Evolutionary conservation across 2,888 invertebrate species (phyloP).

Genomic region (Limnephilus auricula): DNA sequence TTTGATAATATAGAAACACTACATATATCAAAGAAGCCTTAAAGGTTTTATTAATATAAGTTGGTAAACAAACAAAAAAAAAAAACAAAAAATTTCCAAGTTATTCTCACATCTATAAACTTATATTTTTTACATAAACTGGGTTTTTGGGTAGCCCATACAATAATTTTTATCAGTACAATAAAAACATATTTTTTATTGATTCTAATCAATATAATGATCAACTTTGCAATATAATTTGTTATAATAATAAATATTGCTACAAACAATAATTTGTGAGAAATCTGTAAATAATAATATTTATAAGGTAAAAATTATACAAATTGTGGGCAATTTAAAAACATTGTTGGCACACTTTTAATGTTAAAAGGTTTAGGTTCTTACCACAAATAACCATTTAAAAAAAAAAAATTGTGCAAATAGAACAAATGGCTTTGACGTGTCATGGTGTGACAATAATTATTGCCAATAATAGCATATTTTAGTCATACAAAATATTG

Average conservation of each 20-base stretch:
- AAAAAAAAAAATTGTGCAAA: not conserved
- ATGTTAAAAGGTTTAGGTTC: not conserved
- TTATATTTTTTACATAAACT: not conserved
- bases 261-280: not conserved
- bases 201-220: not conserved
- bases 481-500: not conserved
- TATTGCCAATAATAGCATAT: not conserved
- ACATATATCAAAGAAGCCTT: not conserved
- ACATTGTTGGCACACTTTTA: no score
- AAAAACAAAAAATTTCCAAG: not conserved
- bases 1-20: not conserved
- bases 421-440: not conserved
- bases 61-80: not conserved
- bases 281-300: not conserved
- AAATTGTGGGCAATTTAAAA: no score
- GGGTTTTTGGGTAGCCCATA: not conserved
- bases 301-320: not conserved
- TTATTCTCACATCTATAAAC: not conserved
- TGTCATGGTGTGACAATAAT: not conserved
- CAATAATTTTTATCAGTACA: no score
- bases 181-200: not conserved
- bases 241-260: not conserved
- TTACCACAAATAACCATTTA: not conserved
- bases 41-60: not conserved
- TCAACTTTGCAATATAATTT: not conserved